Conservation (phyloP, 2,888 invertebrate genomes). For the Baronia brevicornis region DNA sequence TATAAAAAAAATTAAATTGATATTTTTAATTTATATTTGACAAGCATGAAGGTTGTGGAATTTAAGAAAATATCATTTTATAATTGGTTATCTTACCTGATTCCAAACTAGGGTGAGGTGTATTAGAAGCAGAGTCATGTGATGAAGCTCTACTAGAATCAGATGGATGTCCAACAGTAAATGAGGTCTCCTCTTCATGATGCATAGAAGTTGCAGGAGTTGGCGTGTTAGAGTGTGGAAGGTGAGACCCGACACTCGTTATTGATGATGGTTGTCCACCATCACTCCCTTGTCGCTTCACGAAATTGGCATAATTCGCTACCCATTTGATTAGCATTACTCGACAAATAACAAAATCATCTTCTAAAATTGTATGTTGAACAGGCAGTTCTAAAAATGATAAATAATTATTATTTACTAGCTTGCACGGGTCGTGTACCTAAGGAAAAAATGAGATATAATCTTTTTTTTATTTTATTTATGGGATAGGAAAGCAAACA, state of each 20-base stretch:
- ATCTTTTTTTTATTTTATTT: too few species aligned
- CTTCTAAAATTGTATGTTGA: constrained; percentile 82
- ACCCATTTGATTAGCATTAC: constrained; percentile 94
- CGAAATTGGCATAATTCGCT: constrained; percentile 87
- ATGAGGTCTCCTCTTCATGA: constrained; percentile 68
- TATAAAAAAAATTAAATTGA: too few species aligned
- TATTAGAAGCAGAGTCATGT: constrained; percentile 67
- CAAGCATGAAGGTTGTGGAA: constrained; percentile 16
- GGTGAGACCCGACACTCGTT: constrained; percentile 60
- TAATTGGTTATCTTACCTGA: constrained; percentile 63
- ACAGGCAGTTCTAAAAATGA: constrained; percentile 79
- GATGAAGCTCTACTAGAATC: constrained; percentile 69
- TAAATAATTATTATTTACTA: background rate
- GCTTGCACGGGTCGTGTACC: background rate
- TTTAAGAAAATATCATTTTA: background rate
- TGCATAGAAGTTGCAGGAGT: constrained; percentile 55
- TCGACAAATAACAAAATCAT: constrained; percentile 81
- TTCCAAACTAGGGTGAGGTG: constrained; percentile 77
- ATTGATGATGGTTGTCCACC: constrained; percentile 65
- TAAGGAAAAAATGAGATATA: too few species aligned
- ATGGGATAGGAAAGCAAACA: too few species aligned
- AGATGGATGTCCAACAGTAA: constrained; percentile 63
- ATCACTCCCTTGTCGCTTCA: constrained; percentile 76
- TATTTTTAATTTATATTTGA: too few species aligned
- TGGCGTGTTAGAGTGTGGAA: constrained; percentile 53